Base-by-base conservation (phyloP, 2,797 vertebrate genomes). In the Pteropus rufus region DNA sequence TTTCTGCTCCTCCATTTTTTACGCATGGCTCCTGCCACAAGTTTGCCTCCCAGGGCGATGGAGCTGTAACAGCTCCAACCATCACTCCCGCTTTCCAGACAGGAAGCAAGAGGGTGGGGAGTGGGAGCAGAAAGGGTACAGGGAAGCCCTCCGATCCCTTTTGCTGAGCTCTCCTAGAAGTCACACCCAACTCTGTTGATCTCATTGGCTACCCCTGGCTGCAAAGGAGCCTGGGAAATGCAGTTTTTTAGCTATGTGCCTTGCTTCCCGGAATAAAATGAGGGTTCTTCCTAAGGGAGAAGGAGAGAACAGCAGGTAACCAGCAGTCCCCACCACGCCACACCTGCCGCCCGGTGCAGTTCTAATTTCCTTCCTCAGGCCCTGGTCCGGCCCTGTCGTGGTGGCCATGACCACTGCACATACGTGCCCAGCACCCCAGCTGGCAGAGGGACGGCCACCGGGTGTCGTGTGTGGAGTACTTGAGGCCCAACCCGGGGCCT, bases 161-260 rank as follows among this genome's bases (percentile, higher is more conserved):
- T 46, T 58, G 44, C 52, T 7, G 72, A 70, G 10, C 4, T 58
- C 76, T 76, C 76, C 44, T 24, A 21, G 39, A 7, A 4, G 36
- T 58, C 46, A 23, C 0, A 10, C 26, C n/a, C 49, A 54, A 5
- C 31, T 80, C 69, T 29, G 54, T 64, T 62, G 56, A 5, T 29
- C 36, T 89, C 54, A 39, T 52, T 49, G 88, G 58, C 67, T 12
- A 29, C 12, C 56, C 41, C 77, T 44, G 14, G 36, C 65, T 52
- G 19, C 84, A 93, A 65, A 81, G 91, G 19, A 83, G n/a, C 49
- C 91, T 89, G 75, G 81, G 80, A 81, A 79, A 36, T 81, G 52
- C n/a, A 54, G 80, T 64, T 54, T 80, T 83, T 49, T 10, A 23
- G n/a, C 24, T 18, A 36, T 19, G 18, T n/a, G 4, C 52, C 89